These are phyloP conservation scores for Yponomeuta evonymella DNA, from an alignment of 2,888 invertebrate genomes.

Conservation along the genomic window DNA sequence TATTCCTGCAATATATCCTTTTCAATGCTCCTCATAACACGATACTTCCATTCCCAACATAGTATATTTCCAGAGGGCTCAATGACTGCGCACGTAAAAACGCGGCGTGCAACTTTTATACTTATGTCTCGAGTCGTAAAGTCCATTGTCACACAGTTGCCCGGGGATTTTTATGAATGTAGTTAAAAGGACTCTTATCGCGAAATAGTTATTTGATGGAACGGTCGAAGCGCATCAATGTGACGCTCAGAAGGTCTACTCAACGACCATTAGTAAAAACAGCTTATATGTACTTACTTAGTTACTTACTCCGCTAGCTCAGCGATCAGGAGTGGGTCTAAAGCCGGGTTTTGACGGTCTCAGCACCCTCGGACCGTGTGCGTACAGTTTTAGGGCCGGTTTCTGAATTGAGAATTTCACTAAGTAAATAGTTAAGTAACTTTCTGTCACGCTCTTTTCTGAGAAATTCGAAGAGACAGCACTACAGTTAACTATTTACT, in stretches of 20 bases:
- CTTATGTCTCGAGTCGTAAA: constrained; percentile 6
- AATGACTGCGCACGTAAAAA: not conserved
- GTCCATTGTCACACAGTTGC: constrained; percentile 6
- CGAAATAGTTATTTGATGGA: constrained; percentile 10
- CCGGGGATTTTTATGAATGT: constrained; percentile 11
- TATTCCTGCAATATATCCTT: constrained; percentile 5
- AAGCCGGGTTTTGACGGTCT: no score
- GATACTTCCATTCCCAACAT: constrained; percentile 6
- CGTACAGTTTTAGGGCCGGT: no score
- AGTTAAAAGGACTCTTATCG: constrained; percentile 12
- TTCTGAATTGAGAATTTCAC: no score
- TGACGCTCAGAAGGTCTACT: not conserved
- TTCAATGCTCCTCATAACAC: constrained; percentile 4
- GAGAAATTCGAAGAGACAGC: no score
- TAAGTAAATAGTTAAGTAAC: no score
- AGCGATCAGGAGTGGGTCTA: no score
- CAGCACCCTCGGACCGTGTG: no score
- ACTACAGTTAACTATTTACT: no score
- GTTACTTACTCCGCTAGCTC: no score
- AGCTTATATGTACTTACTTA: no score
- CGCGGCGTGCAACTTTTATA: constrained; percentile 6
- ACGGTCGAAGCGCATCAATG: not conserved
- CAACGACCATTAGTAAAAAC: no score
- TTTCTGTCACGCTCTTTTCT: no score
- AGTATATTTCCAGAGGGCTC: constrained; percentile 2